Percentiles rank a stretch among this genome's conserved stretches.
phyloP scores from a whole-genome alignment of 2,797 vertebrate species.

The Masticophis lateralis region DNA sequence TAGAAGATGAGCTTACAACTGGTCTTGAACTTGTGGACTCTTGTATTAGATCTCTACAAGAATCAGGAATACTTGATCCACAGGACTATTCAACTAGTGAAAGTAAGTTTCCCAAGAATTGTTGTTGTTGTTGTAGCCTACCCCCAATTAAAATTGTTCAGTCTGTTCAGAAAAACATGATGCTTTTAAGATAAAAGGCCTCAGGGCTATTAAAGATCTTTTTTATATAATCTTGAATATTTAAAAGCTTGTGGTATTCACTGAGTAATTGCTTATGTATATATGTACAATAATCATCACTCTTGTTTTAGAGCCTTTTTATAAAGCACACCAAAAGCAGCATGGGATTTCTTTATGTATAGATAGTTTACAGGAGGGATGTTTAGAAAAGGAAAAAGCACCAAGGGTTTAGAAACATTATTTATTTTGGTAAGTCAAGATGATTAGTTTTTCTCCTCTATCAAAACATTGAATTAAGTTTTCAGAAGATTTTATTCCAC shows the following conservation, averaged over 20 bases:
- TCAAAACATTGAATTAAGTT: background rate
- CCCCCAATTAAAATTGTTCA: background rate
- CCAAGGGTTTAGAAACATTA: background rate
- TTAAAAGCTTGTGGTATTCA: background rate
- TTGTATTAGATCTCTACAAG: slow-evolving; percentile 95
- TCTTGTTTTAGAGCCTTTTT: background rate
- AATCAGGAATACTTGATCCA: slow-evolving; percentile 95
- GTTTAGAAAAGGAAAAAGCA: too few species aligned
- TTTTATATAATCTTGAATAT: slow-evolving; percentile 24
- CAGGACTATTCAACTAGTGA: slow-evolving; percentile 89
- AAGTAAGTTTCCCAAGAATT: slow-evolving; percentile 77
- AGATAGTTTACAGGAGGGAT: background rate
- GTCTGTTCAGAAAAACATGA: background rate
- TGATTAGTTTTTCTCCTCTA: background rate
- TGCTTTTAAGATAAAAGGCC: slow-evolving; percentile 23
- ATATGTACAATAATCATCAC: background rate
- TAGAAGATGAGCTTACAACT: slow-evolving; percentile 96
- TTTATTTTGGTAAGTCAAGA: background rate
- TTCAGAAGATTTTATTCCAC: background rate
- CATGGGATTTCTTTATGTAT: background rate
- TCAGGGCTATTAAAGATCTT: background rate
- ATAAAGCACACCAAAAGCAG: background rate
- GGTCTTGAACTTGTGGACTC: slow-evolving; percentile 97
- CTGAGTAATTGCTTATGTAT: background rate
- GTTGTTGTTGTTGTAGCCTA: slow-evolving; percentile 8